Percentiles rank a stretch among this genome's conserved stretches.
phyloP scores from a whole-genome alignment of 2,888 invertebrate genomes.

The Anaspis maculata region DNA sequence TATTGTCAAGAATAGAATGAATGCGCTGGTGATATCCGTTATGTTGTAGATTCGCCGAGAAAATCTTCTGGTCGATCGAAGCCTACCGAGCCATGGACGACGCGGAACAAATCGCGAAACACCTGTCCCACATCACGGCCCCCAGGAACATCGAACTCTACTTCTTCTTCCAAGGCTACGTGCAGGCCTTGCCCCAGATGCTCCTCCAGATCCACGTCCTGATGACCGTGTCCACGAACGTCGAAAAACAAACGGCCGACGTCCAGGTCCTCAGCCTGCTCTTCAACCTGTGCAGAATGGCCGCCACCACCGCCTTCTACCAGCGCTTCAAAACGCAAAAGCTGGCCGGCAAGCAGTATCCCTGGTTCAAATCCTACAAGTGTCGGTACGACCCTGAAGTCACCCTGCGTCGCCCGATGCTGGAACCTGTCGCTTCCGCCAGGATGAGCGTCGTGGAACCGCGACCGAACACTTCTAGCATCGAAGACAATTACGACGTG shows the following conservation, averaged over 20 bases:
- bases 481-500: constrained; percentile 11
- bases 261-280: constrained; percentile 59
- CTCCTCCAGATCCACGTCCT: constrained; percentile 58
- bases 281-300: constrained; percentile 59
- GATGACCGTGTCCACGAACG: constrained; percentile 47
- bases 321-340: constrained; percentile 74
- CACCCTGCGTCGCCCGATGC: neutral
- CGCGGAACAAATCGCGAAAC: constrained; percentile 51
- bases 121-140: constrained; percentile 50
- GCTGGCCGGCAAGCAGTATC: constrained; percentile 60
- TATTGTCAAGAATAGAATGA: no score
- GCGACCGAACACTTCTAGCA: neutral
- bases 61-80: constrained; percentile 70
- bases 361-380: constrained; percentile 52
- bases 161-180: constrained; percentile 67
- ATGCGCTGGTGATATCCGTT: no score
- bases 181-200: constrained; percentile 69
- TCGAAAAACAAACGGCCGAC: constrained; percentile 59
- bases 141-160: constrained; percentile 68
- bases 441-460: neutral
- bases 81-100: constrained; percentile 55
- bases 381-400: neutral
- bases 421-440: neutral
- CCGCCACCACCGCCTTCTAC: constrained; percentile 61
- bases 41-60: constrained; percentile 63